phyloP scores from a whole-genome alignment of 2,888 invertebrate species.

The Tortrix viridana region DNA sequence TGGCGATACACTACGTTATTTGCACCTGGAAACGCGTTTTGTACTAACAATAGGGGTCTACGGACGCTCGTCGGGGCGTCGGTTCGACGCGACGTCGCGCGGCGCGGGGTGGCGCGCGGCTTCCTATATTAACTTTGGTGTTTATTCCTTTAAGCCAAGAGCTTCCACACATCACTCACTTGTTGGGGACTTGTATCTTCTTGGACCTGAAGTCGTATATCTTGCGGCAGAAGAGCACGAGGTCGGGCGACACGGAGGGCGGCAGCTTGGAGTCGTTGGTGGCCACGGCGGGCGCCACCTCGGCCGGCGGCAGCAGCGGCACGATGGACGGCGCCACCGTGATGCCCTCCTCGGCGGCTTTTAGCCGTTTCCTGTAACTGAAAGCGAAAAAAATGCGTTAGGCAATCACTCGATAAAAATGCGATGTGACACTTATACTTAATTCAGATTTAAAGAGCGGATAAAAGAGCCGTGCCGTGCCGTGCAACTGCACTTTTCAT shows the following conservation, averaged over 20 bases:
- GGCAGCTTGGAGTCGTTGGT: slow-evolving; percentile 86
- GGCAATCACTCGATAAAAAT: neutral
- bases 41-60: slow-evolving; percentile 73
- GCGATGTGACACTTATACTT: too few relatives aligned
- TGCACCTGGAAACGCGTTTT: slow-evolving; percentile 69
- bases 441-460: too few relatives aligned
- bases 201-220: slow-evolving; percentile 97
- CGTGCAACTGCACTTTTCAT: too few relatives aligned
- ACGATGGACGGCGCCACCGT: slow-evolving; percentile 89
- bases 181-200: slow-evolving; percentile 83
- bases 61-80: slow-evolving; percentile 40
- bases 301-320: slow-evolving; percentile 86
- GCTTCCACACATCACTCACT: slow-evolving; percentile 56
- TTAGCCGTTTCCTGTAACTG: slow-evolving; percentile 93
- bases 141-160: slow-evolving; percentile 43
- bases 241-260: slow-evolving; percentile 87
- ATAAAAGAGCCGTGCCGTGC: too few relatives aligned
- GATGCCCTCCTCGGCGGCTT: slow-evolving; percentile 90
- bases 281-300: slow-evolving; percentile 75
- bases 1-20: slow-evolving; percentile 60
- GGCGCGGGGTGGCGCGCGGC: too few relatives aligned
- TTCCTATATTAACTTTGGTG: slow-evolving; percentile 38
- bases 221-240: slow-evolving; percentile 96
- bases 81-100: slow-evolving; percentile 4
- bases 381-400: slow-evolving; percentile 38